Evolutionary conservation across 2,888 invertebrate species (phyloP).

Genomic region (Dyspetes luteomarginatus): DNA sequence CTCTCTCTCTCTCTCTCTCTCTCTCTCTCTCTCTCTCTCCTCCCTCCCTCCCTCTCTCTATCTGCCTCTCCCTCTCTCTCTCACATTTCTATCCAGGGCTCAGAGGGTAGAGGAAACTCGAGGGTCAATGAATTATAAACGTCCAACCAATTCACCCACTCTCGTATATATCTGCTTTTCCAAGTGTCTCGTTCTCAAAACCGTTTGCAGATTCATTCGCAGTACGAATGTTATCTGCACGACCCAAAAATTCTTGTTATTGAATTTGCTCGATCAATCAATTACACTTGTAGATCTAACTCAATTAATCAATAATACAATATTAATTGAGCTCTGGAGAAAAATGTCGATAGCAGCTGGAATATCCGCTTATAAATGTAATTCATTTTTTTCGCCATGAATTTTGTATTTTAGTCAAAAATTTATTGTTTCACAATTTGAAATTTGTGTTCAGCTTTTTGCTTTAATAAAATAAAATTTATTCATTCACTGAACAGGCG

Average conservation of each 20-base stretch:
- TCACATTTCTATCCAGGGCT: constrained; percentile 11
- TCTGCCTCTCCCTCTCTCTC: neutral
- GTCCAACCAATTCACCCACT: constrained; percentile 23
- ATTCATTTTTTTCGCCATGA: too few relatives aligned
- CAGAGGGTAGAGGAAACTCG: constrained; percentile 10
- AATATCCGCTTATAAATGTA: too few relatives aligned
- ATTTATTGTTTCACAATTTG: too few relatives aligned
- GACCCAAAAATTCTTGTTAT: neutral
- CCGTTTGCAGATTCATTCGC: constrained; percentile 39
- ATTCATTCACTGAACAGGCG: too few relatives aligned
- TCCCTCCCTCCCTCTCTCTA: too few relatives aligned
- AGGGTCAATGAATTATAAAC: constrained; percentile 51
- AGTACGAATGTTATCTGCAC: constrained; percentile 7
- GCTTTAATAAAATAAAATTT: too few relatives aligned
- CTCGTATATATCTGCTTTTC: constrained; percentile 3
- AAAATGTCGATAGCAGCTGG: too few relatives aligned
- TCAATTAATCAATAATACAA: neutral
- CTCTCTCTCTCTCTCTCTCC: neutral
- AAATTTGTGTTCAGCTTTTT: too few relatives aligned
- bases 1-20: neutral
- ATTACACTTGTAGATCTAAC: neutral
- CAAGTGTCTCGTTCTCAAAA: neutral
- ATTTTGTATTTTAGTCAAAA: too few relatives aligned
- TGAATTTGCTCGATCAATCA: constrained; percentile 28
- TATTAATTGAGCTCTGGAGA: neutral